Conservation (phyloP, 2,888 invertebrate species). For the Blastobasis adustella region DNA sequence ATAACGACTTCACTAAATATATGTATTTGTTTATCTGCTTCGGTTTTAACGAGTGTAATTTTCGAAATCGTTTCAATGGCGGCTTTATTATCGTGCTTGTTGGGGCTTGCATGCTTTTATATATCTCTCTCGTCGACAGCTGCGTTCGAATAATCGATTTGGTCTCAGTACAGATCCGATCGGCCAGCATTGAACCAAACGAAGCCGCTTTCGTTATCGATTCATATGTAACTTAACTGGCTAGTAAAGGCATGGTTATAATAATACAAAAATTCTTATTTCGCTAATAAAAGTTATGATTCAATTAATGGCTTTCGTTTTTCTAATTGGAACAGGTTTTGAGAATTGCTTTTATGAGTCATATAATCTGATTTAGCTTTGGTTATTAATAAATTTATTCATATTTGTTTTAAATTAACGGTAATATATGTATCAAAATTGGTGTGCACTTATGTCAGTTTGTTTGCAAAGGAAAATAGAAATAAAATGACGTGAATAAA, state of each 20-base stretch:
- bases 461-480: too few species aligned
- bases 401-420: too few species aligned
- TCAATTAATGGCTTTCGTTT: background rate
- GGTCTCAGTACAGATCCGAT: constrained; percentile 41
- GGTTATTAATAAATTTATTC: too few species aligned
- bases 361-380: too few species aligned
- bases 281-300: background rate
- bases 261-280: constrained; percentile 10
- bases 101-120: constrained; percentile 9
- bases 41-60: background rate
- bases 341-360: too few species aligned
- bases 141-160: constrained; percentile 42
- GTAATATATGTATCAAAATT: too few species aligned
- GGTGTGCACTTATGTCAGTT: too few species aligned
- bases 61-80: background rate
- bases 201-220: constrained; percentile 61
- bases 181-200: constrained; percentile 43
- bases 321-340: background rate
- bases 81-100: constrained; percentile 5
- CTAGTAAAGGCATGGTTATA: constrained; percentile 31
- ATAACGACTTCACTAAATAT: constrained; percentile 1
- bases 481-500: too few species aligned
- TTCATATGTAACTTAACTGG: constrained; percentile 46
- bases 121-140: constrained; percentile 33
- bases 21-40: background rate